A percentile compares a stretch with the other conserved stretches of the same genome.
Evolutionary conservation across 2,113 vertebrate species (phyloP).

Genomic region (Panurus biarmicus): DNA sequence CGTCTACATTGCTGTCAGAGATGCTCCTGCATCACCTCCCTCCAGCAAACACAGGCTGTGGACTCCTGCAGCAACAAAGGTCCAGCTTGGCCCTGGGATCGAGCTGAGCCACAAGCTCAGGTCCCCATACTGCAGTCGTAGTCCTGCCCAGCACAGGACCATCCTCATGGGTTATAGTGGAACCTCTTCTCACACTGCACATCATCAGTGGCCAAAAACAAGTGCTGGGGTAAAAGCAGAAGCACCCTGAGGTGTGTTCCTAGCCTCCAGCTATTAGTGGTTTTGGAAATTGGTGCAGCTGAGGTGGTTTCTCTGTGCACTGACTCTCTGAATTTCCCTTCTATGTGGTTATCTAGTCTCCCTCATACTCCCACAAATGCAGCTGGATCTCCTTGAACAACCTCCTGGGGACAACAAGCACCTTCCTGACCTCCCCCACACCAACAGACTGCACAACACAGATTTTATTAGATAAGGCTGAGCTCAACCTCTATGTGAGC

Average conservation of each 20-base stretch:
- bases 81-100: background rate
- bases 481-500: background rate
- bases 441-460: background rate
- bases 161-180: background rate
- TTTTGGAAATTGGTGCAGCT: background rate
- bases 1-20: background rate
- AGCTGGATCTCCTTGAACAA: background rate
- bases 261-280: background rate
- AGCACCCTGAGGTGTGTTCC: background rate
- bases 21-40: background rate
- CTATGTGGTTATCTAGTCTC: accelerated
- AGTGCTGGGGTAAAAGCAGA: background rate
- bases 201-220: background rate
- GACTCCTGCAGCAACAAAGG: background rate
- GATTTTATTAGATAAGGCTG: background rate
- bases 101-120: background rate
- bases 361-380: background rate
- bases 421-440: background rate
- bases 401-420: background rate
- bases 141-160: background rate
- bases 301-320: background rate
- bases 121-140: accelerated
- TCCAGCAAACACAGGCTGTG: background rate
- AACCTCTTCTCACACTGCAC: background rate
- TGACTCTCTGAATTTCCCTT: background rate